Conservation (phyloP, 2,797 vertebrate species). For the Brotula barbata region DNA sequence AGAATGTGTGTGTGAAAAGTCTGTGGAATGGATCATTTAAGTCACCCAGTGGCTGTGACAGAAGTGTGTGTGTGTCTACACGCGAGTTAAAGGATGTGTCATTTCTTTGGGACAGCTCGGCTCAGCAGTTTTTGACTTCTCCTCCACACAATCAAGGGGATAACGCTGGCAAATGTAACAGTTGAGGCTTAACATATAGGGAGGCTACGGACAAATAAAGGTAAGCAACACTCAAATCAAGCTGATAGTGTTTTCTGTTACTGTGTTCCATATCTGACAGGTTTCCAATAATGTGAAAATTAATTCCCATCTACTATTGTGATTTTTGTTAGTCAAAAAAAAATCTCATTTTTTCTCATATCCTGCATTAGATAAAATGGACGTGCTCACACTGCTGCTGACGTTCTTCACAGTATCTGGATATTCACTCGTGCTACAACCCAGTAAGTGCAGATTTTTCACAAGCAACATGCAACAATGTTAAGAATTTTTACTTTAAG, state of each 20-base stretch:
- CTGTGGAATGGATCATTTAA: slow-evolving; percentile 58
- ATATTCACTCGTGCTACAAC: slow-evolving; percentile 51
- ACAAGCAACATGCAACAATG: not conserved
- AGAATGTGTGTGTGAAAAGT: slow-evolving; percentile 63
- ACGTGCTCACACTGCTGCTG: slow-evolving; percentile 56
- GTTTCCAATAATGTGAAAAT: not conserved
- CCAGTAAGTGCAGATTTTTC: slow-evolving; percentile 65
- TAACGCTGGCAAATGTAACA: slow-evolving; percentile 30
- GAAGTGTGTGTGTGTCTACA: slow-evolving; percentile 2
- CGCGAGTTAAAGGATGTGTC: slow-evolving; percentile 50
- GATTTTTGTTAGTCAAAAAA: no score
- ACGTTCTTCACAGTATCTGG: slow-evolving; percentile 45
- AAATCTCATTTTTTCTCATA: not conserved
- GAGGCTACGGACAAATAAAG: slow-evolving; percentile 36
- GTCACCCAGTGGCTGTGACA: slow-evolving; percentile 7
- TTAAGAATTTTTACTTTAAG: not conserved
- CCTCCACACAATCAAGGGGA: slow-evolving; percentile 34
- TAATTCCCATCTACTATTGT: no score
- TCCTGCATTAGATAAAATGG: slow-evolving; percentile 65
- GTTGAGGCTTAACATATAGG: slow-evolving; percentile 20
- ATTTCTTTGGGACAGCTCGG: slow-evolving; percentile 26
- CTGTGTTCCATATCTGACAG: not conserved
- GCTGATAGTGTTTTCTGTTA: not conserved
- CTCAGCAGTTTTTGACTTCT: slow-evolving; percentile 8
- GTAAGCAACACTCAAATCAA: slow-evolving; percentile 53